A percentile compares a stretch with the other conserved stretches of the same genome.
Conservation (phyloP, 2,797 vertebrate species). For the Myotis myotis region DNA sequence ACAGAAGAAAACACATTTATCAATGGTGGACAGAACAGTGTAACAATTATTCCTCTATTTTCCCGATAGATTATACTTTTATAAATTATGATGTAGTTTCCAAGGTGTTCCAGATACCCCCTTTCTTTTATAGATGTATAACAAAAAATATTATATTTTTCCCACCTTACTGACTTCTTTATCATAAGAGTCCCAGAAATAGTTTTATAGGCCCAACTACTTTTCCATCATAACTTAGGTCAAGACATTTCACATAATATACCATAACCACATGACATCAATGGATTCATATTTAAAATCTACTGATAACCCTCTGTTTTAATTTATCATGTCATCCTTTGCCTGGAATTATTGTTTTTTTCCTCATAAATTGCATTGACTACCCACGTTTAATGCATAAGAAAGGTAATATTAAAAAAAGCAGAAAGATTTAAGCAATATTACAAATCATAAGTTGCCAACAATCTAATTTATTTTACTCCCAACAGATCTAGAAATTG, state of each 20-base stretch:
- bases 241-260: conserved; percentile 8
- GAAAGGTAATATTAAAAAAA: neutral
- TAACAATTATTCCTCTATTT: neutral
- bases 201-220: neutral
- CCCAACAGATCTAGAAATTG: too few species aligned
- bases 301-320: neutral
- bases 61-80: neutral
- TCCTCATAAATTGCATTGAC: neutral
- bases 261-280: neutral
- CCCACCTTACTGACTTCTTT: neutral
- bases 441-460: too few species aligned
- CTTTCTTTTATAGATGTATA: neutral
- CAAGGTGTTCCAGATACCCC: neutral
- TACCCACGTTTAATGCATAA: neutral
- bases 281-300: neutral
- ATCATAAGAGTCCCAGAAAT: neutral
- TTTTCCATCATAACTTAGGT: neutral
- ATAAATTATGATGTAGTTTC: neutral
- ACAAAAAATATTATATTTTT: neutral
- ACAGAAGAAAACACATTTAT: neutral
- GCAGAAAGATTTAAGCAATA: too few species aligned
- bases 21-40: neutral
- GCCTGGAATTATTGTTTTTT: neutral
- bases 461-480: too few species aligned
- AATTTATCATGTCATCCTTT: conserved; percentile 15